Conservation (phyloP, 2,888 invertebrate species). For the Pheosia tremula region DNA sequence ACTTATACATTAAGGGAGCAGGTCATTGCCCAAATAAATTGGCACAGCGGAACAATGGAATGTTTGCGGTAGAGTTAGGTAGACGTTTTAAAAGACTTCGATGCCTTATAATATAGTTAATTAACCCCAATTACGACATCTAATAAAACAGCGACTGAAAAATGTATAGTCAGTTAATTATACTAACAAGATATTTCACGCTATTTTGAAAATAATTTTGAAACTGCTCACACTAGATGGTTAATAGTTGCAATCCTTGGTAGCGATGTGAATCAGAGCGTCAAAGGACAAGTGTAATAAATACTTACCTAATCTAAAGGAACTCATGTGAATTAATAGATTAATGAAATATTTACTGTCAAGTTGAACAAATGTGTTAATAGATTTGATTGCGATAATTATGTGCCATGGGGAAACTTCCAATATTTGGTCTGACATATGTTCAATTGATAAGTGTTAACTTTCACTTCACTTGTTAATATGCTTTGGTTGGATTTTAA, state of each 20-base stretch:
- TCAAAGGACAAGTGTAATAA: constrained; percentile 58
- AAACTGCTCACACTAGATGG: constrained; percentile 50
- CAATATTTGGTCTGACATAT: not conserved
- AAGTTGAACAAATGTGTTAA: constrained; percentile 18
- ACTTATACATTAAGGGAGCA: constrained; percentile 5
- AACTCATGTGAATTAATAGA: constrained; percentile 33
- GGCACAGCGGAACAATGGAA: not conserved
- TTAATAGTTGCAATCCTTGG: constrained; percentile 61
- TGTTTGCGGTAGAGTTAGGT: not conserved
- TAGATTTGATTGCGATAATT: not conserved
- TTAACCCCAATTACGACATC: constrained; percentile 21
- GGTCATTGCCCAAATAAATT: not conserved
- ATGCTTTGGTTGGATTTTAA: too few relatives aligned
- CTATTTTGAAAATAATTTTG: constrained; percentile 53
- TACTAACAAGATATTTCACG: constrained; percentile 50
- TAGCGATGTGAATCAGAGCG: constrained; percentile 66
- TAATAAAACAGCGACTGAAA: constrained; percentile 27
- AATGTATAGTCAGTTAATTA: constrained; percentile 29
- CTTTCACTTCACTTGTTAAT: too few relatives aligned
- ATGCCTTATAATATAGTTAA: constrained; percentile 10
- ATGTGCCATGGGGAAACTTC: not conserved
- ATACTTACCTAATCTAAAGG: constrained; percentile 39
- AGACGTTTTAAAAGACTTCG: not conserved
- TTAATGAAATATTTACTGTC: constrained; percentile 34
- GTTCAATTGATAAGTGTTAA: too few relatives aligned